These are phyloP conservation scores for Deroplatys truncata DNA, from an alignment of 2,888 invertebrate genomes.

Conservation along the genomic window DNA sequence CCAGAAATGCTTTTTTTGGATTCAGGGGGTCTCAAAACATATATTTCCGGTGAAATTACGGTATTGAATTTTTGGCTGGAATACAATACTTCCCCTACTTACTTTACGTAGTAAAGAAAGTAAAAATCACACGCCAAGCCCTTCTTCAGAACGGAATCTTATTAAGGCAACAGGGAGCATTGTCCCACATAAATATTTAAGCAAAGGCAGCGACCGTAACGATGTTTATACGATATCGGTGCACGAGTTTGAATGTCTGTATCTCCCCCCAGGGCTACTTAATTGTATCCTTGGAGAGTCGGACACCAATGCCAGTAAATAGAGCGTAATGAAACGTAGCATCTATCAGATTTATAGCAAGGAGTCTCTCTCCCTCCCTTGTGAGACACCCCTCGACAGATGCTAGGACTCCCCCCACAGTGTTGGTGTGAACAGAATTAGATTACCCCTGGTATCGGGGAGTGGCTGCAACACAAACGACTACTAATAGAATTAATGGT, in stretches of 20 bases:
- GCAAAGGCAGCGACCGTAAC: neutral
- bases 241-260: neutral
- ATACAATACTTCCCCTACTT: no score
- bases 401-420: neutral
- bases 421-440: neutral
- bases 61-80: no score
- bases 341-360: neutral
- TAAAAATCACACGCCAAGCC: no score
- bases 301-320: neutral
- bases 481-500: neutral
- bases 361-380: neutral
- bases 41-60: no score
- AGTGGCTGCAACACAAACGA: neutral
- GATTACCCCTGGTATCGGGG: neutral
- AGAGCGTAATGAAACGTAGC: neutral
- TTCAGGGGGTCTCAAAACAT: no score
- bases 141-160: no score
- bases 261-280: neutral
- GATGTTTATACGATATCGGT: neutral
- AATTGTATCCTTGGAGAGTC: neutral
- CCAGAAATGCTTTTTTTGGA: no score
- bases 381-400: neutral
- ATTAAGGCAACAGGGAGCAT: neutral
- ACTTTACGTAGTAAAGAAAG: no score
- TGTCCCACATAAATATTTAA: neutral